Evolutionary conservation across 2,888 invertebrate genomes (phyloP).

Genomic region (Rhodophaea formosa): DNA sequence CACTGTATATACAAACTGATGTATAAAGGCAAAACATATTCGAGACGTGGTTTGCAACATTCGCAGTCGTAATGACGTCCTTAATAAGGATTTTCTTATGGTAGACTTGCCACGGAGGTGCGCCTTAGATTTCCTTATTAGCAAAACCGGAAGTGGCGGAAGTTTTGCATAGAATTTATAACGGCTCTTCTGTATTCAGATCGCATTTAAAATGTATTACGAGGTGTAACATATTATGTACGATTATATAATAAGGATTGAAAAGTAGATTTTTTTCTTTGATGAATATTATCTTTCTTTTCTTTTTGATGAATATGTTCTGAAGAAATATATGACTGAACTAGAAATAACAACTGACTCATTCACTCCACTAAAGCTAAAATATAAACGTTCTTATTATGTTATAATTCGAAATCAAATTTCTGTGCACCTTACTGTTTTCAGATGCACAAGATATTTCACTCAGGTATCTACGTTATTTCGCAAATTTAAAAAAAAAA

Average conservation of each 20-base stretch:
- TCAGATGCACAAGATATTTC: too few species aligned
- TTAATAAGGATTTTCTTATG: constrained; percentile 21
- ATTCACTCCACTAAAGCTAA: too few species aligned
- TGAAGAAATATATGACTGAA: too few species aligned
- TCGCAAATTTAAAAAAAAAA: too few species aligned
- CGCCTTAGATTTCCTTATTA: constrained; percentile 10
- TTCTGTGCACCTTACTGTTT: too few species aligned
- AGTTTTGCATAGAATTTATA: constrained; percentile 5
- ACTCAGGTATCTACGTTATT: too few species aligned
- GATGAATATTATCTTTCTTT: too few species aligned
- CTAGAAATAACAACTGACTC: too few species aligned
- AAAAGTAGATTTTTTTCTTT: too few species aligned
- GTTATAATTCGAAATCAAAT: too few species aligned
- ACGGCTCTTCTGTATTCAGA: background rate
- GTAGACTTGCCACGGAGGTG: background rate
- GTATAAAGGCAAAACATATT: constrained; percentile 6
- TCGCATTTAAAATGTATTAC: background rate
- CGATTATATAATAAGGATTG: background rate
- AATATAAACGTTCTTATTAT: too few species aligned
- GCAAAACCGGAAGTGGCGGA: constrained; percentile 4
- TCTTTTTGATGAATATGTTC: too few species aligned
- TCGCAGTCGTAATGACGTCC: constrained; percentile 24
- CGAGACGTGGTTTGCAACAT: constrained; percentile 12
- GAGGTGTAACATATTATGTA: background rate
- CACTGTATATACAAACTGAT: background rate